Evolutionary conservation across 1,140 invertebrate genomes (phyloP), one percentile per base, ranked within the genome.

Genomic region (Solen grandis): DNA sequence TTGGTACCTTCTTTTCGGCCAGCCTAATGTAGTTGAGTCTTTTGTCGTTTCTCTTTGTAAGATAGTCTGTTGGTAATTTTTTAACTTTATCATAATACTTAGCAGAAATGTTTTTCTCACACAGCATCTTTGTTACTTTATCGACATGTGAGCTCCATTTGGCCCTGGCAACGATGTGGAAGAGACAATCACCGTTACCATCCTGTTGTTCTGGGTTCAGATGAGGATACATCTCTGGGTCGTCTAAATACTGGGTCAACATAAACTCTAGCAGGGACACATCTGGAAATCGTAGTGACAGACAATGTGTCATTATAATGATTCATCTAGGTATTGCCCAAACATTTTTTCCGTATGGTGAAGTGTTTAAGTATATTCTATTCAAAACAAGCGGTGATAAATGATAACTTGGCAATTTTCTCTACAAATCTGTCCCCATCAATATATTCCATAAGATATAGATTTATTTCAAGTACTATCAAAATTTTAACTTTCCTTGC

Each of bases 181-280:
- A 84, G 2, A 90, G 69, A 29, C 86, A 79, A 68, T 89, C 84
- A 13, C 87, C 85, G 35, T 85, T 73, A 25, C 31, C 54, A 57
- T 89, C 84, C 35, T 70, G 36, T 25, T 81, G 82, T 14, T 52
- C 33, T 0, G 83, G 81, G 68, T 86, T 65, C 8, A 89, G 76
- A 46, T 81, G 74, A 1, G 66, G 19, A 73, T 85, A 84, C 35
- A 75, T 85, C 14, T 77, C 66, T 52, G 72, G 82, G 36, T 86
- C 83, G 13, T 70, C 73, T 22, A 87, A 74, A 57, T 78, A 83
- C 35, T 85, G 66, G 5, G 82, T 57, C 27, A 88, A 59, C 52
- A 90, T 75, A 27, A 80, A 54, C 46, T 90, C 85, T 3, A 89
- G 81, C 22, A 89, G 36, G 2, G 70, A 41, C 66, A 89, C 86